Conservation (phyloP, 2,113 vertebrate genomes). For the Aldabrachelys gigantea region DNA sequence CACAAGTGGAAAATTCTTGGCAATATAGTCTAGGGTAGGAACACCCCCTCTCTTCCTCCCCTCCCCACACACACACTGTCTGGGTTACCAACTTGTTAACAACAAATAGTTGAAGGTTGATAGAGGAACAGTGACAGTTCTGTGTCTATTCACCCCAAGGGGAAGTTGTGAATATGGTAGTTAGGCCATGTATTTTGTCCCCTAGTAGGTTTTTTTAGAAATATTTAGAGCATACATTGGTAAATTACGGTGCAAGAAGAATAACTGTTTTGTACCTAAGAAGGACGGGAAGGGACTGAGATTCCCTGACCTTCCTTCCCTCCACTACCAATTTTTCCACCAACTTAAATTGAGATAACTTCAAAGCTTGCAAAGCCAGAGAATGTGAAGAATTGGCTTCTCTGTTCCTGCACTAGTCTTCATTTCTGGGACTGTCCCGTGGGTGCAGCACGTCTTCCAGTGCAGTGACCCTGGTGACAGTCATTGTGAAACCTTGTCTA, state of each 20-base stretch:
- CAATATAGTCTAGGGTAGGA: not conserved
- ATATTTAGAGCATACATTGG: not conserved
- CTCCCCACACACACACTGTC: not conserved
- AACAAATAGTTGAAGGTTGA: not conserved
- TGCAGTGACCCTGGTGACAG: not conserved
- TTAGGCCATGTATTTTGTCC: not conserved
- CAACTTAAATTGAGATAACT: not conserved
- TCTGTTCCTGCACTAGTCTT: not conserved
- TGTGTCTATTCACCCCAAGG: not conserved
- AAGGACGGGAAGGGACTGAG: not conserved
- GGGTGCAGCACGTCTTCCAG: not conserved
- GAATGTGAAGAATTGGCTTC: not conserved
- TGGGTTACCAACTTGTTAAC: not conserved
- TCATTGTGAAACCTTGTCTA: not conserved
- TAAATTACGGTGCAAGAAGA: not conserved
- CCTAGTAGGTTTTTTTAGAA: fast-evolving
- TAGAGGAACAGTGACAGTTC: not conserved
- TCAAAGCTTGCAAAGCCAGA: not conserved
- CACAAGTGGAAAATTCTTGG: not conserved
- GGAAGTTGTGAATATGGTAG: not conserved
- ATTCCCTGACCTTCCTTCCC: not conserved
- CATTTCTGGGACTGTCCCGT: not conserved
- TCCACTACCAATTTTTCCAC: not conserved
- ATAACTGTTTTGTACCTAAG: not conserved
- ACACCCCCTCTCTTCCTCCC: not conserved